These are phyloP conservation scores for Phocoena phocoena DNA, from an alignment of 2,113 vertebrate species.

Conservation along the genomic window DNA sequence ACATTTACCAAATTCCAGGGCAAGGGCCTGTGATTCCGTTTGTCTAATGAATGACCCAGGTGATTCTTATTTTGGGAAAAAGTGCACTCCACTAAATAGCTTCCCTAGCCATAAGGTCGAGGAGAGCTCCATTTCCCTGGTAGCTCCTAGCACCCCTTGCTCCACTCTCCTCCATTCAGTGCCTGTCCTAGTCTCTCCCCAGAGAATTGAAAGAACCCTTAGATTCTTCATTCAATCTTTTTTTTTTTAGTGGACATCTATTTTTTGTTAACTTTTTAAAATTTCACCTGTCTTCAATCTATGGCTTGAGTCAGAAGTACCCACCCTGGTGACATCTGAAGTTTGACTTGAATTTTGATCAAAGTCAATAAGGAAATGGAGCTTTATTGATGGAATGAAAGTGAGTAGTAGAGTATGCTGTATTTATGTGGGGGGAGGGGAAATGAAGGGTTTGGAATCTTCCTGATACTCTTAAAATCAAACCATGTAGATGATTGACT, in stretches of 20 bases:
- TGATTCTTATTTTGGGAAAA: constrained; percentile 19
- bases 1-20: not conserved
- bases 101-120: not conserved
- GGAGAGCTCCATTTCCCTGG: not conserved
- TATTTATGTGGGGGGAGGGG: not conserved
- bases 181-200: not conserved
- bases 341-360: not conserved
- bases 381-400: constrained; percentile 13
- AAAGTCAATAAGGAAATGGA: constrained; percentile 14
- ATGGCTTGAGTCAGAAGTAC: not conserved
- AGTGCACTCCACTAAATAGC: not conserved
- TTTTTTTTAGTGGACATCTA: not conserved
- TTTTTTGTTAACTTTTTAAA: not conserved
- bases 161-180: not conserved
- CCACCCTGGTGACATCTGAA: not conserved
- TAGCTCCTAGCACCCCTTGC: not conserved
- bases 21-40: not conserved
- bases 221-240: not conserved
- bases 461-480: constrained; percentile 21
- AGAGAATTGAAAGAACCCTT: not conserved
- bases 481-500: not conserved
- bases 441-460: not conserved
- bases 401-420: not conserved
- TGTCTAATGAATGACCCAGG: constrained; percentile 7
- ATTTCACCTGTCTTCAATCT: not conserved